Percentiles rank a stretch among this genome's conserved stretches.
Evolutionary conservation across 2,888 invertebrate species (phyloP).

Genomic region (Ophion ventricosus): DNA sequence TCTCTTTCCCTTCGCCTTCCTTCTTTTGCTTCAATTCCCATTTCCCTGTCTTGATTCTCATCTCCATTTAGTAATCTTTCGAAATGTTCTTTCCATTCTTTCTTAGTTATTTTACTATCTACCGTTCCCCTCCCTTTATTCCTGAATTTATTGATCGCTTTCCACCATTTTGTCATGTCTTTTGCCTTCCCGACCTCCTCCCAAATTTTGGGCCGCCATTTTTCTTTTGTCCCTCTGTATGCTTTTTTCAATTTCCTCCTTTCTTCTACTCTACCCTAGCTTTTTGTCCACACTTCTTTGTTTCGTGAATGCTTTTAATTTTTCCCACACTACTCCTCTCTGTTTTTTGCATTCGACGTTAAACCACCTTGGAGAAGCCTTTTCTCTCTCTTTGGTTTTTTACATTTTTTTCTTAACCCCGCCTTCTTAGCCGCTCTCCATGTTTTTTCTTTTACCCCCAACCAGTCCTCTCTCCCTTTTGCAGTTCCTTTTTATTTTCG

Average conservation of each 20-base stretch:
- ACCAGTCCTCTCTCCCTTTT: constrained; percentile 13
- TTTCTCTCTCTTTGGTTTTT: not conserved
- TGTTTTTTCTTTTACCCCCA: constrained; percentile 9
- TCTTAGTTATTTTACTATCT: not conserved
- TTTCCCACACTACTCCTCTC: constrained; percentile 22
- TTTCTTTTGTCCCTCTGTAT: constrained; percentile 3
- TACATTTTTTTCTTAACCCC: not conserved
- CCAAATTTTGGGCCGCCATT: constrained; percentile 33
- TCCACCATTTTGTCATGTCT: constrained; percentile 38
- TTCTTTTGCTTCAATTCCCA: too few species aligned
- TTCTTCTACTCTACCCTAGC: not conserved
- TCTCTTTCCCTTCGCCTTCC: too few species aligned
- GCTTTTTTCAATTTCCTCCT: not conserved
- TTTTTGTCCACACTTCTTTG: constrained; percentile 4
- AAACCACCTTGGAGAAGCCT: constrained; percentile 5
- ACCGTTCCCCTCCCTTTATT: constrained; percentile 4
- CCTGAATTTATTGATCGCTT: constrained; percentile 22
- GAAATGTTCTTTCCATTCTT: too few species aligned
- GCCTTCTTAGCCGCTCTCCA: not conserved
- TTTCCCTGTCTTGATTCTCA: not conserved
- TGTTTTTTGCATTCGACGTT: constrained; percentile 13
- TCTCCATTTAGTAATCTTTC: not conserved
- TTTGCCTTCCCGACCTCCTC: constrained; percentile 30
- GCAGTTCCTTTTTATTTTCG: not conserved
- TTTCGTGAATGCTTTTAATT: constrained; percentile 16